Percentiles rank a stretch among this genome's conserved stretches.
phyloP scores from a whole-genome alignment of 2,888 invertebrate genomes.

The Pediacus dermestoides region DNA sequence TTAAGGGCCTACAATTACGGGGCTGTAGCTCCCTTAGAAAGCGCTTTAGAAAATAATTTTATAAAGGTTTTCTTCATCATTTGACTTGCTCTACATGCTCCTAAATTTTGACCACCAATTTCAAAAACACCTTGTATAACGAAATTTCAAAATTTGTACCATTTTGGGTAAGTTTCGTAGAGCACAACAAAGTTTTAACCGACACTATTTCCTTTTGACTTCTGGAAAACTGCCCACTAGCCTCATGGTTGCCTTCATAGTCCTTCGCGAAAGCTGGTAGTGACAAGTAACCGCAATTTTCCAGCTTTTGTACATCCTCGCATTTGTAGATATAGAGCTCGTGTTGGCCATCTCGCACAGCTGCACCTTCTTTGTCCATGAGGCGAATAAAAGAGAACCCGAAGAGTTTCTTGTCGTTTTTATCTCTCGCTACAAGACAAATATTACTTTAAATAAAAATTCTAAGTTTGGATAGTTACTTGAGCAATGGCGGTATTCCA shows the following conservation, averaged over 20 bases:
- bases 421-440: conserved; percentile 69
- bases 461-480: conserved; percentile 58
- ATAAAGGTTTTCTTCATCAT: too few relatives aligned
- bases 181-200: conserved; percentile 81
- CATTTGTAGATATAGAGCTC: conserved; percentile 92
- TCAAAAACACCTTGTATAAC: too few relatives aligned
- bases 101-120: conserved; percentile 1
- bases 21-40: too few relatives aligned
- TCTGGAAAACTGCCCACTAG: conserved; percentile 62
- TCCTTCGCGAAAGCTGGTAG: conserved; percentile 64
- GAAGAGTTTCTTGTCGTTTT: conserved; percentile 85
- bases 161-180: conserved; percentile 96
- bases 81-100: too few relatives aligned
- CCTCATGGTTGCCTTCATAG: conserved; percentile 57
- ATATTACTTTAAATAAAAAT: conserved; percentile 8
- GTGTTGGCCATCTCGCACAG: conserved; percentile 81
- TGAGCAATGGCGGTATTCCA: conserved; percentile 92
- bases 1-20: too few relatives aligned
- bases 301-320: conserved; percentile 73
- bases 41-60: too few relatives aligned
- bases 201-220: conserved; percentile 82
- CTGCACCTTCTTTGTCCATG: conserved; percentile 89
- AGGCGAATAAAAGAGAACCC: conserved; percentile 87
- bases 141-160: conserved; percentile 59
- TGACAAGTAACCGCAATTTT: conserved; percentile 62